phyloP scores from a whole-genome alignment of 2,113 vertebrate genomes.

The Bufo bufo region DNA sequence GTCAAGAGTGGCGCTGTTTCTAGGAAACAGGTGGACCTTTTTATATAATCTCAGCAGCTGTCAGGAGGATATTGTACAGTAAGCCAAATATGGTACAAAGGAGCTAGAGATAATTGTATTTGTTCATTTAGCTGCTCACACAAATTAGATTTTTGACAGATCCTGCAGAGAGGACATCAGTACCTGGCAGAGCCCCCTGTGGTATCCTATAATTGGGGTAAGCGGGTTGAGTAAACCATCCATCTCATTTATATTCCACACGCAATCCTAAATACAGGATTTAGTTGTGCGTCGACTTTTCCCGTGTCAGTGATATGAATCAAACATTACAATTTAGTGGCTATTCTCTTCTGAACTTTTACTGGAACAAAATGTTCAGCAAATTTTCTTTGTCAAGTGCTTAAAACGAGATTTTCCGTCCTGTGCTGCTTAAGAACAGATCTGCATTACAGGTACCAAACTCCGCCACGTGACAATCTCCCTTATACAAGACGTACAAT shows the following conservation, averaged over 20 bases:
- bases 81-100: neutral
- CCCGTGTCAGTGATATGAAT: neutral
- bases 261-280: neutral
- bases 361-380: slow-evolving; percentile 38
- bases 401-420: slow-evolving; percentile 26
- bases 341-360: slow-evolving; percentile 1
- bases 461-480: neutral
- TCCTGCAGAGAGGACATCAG: neutral
- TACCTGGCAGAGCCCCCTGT: neutral
- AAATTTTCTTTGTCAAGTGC: slow-evolving; percentile 15
- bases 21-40: neutral
- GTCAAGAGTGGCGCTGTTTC: neutral
- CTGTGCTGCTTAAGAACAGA: neutral
- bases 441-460: neutral
- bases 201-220: neutral
- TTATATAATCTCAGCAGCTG: neutral
- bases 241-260: neutral
- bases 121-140: neutral
- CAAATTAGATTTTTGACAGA: neutral
- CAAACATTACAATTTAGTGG: slow-evolving; percentile 19
- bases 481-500: neutral
- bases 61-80: neutral
- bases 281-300: neutral
- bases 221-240: neutral
- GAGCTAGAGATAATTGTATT: neutral